These are phyloP conservation scores for Thymelicus lineola DNA, from an alignment of 2,888 invertebrate species.

Conservation along the genomic window DNA sequence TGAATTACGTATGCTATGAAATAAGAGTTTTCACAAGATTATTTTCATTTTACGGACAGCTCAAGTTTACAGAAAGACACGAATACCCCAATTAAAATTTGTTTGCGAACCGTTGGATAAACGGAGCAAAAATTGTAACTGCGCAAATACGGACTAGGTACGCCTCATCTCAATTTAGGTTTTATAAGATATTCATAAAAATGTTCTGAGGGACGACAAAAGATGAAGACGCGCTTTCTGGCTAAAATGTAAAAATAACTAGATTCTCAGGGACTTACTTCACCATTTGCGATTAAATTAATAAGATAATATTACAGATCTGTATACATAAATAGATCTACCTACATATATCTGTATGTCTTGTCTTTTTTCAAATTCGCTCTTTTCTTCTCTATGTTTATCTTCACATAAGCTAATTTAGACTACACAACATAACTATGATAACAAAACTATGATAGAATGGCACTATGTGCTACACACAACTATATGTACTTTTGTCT, in stretches of 20 bases:
- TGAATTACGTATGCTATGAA: constrained; percentile 40
- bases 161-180: constrained; percentile 76
- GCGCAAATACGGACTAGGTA: constrained; percentile 77
- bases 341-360: too few species aligned
- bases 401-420: too few species aligned
- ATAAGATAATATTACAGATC: too few species aligned
- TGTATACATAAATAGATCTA: too few species aligned
- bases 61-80: constrained; percentile 70
- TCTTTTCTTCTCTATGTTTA: too few species aligned
- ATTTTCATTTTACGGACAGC: constrained; percentile 61
- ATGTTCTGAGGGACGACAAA: constrained; percentile 69
- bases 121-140: constrained; percentile 71
- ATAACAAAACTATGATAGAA: too few species aligned
- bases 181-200: constrained; percentile 82
- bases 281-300: neutral
- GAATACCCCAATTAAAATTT: constrained; percentile 80
- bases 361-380: too few species aligned
- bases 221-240: constrained; percentile 59
- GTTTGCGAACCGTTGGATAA: constrained; percentile 78
- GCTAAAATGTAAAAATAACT: constrained; percentile 71
- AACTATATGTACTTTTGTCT: constrained; percentile 39
- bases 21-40: constrained; percentile 50
- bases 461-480: too few species aligned
- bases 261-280: constrained; percentile 46
- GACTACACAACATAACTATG: too few species aligned